Evolutionary conservation across 2,888 invertebrate species (phyloP).

Genomic region (Drosophila aldrichi): DNA sequence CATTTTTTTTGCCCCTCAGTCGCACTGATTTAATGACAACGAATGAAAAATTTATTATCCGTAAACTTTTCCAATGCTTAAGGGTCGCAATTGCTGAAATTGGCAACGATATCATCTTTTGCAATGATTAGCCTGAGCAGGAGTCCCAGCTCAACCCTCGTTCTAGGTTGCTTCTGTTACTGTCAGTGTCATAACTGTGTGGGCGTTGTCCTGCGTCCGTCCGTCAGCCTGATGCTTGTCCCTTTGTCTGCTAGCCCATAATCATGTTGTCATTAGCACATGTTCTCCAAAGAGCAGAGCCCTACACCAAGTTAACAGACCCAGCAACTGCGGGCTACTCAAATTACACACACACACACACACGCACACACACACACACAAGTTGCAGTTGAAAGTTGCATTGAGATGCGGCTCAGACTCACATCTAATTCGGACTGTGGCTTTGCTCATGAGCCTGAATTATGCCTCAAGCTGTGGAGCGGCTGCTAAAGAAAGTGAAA

Average conservation of each 20-base stretch:
- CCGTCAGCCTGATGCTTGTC: conserved; percentile 24
- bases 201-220: conserved; percentile 58
- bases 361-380: neutral
- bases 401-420: conserved; percentile 31
- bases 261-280: conserved; percentile 76
- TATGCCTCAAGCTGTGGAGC: neutral
- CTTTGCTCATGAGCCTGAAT: neutral
- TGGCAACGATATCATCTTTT: conserved; percentile 61
- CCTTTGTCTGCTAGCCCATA: conserved; percentile 61
- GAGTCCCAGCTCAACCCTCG: conserved; percentile 47
- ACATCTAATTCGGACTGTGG: conserved; percentile 1
- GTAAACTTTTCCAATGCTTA: conserved; percentile 69
- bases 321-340: conserved; percentile 47
- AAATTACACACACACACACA: conserved; percentile 33
- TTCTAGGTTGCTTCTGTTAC: conserved; percentile 41
- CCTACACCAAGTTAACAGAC: conserved; percentile 26
- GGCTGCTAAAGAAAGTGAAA: neutral
- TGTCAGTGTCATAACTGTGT: conserved; percentile 75
- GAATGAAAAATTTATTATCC: conserved; percentile 84
- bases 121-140: conserved; percentile 55
- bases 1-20: conserved; percentile 13
- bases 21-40: conserved; percentile 83
- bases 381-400: conserved; percentile 42
- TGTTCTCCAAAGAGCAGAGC: conserved; percentile 37
- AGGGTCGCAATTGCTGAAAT: conserved; percentile 58